Percentiles rank a stretch among this genome's conserved stretches.
Evolutionary conservation across 2,888 invertebrate species (phyloP).

Genomic region (Fragum whitleyi): DNA sequence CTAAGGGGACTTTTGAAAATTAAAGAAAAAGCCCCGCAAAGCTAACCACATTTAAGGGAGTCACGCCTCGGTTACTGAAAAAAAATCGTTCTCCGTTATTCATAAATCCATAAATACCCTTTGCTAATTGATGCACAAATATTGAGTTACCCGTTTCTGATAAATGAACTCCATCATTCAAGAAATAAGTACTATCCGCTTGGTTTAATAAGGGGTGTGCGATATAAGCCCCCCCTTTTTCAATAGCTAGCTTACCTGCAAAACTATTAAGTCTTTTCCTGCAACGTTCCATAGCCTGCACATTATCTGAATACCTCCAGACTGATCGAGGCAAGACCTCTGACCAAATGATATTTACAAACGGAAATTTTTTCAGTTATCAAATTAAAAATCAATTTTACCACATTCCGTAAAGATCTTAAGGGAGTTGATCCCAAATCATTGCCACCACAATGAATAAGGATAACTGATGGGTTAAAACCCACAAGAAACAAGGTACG

Average conservation of each 20-base stretch:
- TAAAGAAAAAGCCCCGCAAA: background rate
- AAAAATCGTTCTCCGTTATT: background rate
- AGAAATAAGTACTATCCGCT: slow-evolving; percentile 2
- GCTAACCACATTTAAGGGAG: background rate
- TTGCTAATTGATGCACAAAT: background rate
- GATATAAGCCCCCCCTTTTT: background rate
- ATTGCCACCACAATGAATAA: slow-evolving; percentile 39
- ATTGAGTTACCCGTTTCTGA: background rate
- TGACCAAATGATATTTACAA: slow-evolving; percentile 10
- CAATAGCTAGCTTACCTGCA: background rate
- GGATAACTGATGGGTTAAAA: background rate
- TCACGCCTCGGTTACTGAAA: slow-evolving; percentile 6
- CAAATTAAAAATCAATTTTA: background rate
- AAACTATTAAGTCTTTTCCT: background rate
- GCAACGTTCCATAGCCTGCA: slow-evolving; percentile 8
- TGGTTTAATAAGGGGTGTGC: background rate
- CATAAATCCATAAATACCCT: background rate
- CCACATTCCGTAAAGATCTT: background rate
- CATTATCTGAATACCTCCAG: slow-evolving; percentile 6
- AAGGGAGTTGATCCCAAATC: slow-evolving; percentile 9
- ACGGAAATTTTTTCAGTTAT: background rate
- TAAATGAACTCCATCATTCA: background rate
- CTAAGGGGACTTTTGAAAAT: slow-evolving; percentile 1
- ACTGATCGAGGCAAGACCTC: background rate
- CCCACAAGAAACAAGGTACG: background rate